phyloP scores from a whole-genome alignment of 1,140 invertebrate genomes.

The Oryzaephilus surinamensis region DNA sequence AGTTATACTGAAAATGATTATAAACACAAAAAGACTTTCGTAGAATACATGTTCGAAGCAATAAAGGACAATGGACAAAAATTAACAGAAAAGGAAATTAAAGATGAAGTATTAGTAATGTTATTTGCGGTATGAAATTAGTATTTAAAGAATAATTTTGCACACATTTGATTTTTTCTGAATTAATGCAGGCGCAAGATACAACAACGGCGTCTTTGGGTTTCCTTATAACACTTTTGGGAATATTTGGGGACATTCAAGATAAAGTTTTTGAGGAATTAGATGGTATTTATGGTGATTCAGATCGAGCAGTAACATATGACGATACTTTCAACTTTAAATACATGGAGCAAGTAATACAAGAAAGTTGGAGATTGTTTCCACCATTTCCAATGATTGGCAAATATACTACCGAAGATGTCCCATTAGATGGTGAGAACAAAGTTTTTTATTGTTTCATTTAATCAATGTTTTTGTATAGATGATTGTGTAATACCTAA shows the following conservation, averaged over 20 bases:
- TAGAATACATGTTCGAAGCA: slow-evolving; percentile 50
- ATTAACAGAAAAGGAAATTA: slow-evolving; percentile 45
- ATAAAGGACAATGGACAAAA: slow-evolving; percentile 30
- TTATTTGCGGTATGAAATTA: slow-evolving; percentile 45
- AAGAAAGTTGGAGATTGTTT: slow-evolving; percentile 34
- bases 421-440: neutral
- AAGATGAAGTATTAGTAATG: slow-evolving; percentile 48
- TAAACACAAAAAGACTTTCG: slow-evolving; percentile 32
- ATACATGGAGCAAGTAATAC: slow-evolving; percentile 41
- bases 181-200: slow-evolving; percentile 20
- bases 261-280: slow-evolving; percentile 43
- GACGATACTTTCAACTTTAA: slow-evolving; percentile 29
- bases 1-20: neutral
- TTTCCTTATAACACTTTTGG: slow-evolving; percentile 17
- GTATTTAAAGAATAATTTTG: slow-evolving; percentile 1
- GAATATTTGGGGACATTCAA: slow-evolving; percentile 25
- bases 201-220: slow-evolving; percentile 18
- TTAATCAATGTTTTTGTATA: neutral
- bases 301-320: slow-evolving; percentile 38
- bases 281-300: slow-evolving; percentile 36
- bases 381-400: slow-evolving; percentile 20
- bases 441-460: neutral
- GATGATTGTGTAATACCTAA: slow-evolving; percentile 2
- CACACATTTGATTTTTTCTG: neutral
- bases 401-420: neutral